Base-by-base conservation (phyloP, 2,888 invertebrate genomes). In the Apamea anceps region DNA sequence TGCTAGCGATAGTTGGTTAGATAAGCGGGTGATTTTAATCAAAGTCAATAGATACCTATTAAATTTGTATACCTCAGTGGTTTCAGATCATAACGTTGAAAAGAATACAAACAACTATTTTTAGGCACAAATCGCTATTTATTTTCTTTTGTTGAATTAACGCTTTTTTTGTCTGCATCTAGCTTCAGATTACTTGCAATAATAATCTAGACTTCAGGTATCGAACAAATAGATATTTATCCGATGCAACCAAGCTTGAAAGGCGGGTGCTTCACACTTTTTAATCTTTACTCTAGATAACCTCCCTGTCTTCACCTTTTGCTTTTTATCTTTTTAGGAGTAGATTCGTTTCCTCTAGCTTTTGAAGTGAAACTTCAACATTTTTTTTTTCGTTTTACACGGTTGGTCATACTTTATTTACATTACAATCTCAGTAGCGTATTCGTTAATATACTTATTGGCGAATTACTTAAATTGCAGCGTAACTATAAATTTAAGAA, bases 11-110 rank as follows among this genome's bases (percentile, higher is more conserved):
- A n/a, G 42, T 66, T 45, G 48, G 37, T 45, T 12, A 65, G 72
- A 77, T 74, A 83, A 72, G n/a, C 54, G 0, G 21, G 28, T 62
- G 51, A 28, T 62, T 80, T 80, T 73, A 60, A 60, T 60, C 57
- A 60, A n/a, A 60, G 4, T 60, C 12, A n/a, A n/a, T 57, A n/a
- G 25, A 57, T 57, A 12, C 12, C 25, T 60, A n/a, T 13, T 42
- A 42, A 42, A 42, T 7, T 5, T 60, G 12, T 60, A 60, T 60
- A 60, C 12, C 57, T 60, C 57, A n/a, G 57, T 60, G n/a, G 57
- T 60, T n/a, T 60, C 1, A 60, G 57, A 60, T n/a, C n/a, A 60
- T 60, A 57, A 21, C 12, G 57, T 57, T 25, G n/a, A 57, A 25
- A 57, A 57, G 10, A 57, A 57, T 57, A 57, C 57, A 57, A 57